These are phyloP conservation scores for Heliocidaris erythrogramma DNA, from an alignment of 35 echinoderm and acorn worm species.

Conservation along the genomic window DNA sequence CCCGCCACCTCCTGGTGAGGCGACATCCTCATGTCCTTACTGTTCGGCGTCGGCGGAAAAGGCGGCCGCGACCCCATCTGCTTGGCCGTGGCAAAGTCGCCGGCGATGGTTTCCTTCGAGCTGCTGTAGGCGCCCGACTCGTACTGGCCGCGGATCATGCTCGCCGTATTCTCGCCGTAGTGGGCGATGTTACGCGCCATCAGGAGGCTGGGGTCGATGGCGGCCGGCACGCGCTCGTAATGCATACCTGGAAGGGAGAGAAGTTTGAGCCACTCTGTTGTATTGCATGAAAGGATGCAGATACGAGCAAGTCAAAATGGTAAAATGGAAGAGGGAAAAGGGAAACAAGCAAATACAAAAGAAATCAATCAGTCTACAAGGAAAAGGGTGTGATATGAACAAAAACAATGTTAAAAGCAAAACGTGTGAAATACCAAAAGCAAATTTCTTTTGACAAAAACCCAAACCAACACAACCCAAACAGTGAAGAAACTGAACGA, in stretches of 20 bases:
- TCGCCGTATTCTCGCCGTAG: conserved; percentile 62
- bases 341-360: background rate
- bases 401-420: background rate
- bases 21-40: conserved; percentile 49
- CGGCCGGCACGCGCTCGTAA: conserved; percentile 42
- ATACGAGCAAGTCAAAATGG: conserved; percentile 19
- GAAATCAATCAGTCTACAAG: conserved; percentile 31
- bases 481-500: background rate
- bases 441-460: background rate
- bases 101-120: conserved; percentile 98
- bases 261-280: conserved; percentile 35
- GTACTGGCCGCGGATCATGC: conserved; percentile 81
- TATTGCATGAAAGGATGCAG: background rate
- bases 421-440: background rate
- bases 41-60: conserved; percentile 53
- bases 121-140: conserved; percentile 84
- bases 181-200: conserved; percentile 71
- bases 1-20: conserved; percentile 45
- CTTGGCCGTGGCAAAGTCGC: conserved; percentile 62
- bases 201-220: conserved; percentile 54
- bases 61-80: conserved; percentile 54
- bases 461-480: background rate
- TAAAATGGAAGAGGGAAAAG: background rate
- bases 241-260: conserved; percentile 43
- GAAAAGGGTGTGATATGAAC: background rate